phyloP scores from a whole-genome alignment of 1,140 invertebrate genomes.

The Ooceraea biroi region DNA sequence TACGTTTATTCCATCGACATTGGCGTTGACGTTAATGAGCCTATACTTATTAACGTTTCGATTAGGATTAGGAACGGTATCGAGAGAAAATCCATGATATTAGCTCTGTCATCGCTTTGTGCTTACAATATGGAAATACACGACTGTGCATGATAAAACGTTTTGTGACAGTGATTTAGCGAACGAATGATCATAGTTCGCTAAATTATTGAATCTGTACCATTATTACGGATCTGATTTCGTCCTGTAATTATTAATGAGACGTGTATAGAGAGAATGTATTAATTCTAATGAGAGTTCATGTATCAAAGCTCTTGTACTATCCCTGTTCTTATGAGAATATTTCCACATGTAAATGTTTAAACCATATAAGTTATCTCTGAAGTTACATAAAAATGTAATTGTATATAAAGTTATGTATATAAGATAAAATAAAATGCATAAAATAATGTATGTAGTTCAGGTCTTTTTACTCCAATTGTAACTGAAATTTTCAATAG shows the following conservation, averaged over 20 bases:
- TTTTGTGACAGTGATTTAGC: slow-evolving; percentile 11
- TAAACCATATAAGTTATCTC: not conserved
- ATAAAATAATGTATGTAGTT: too few species aligned
- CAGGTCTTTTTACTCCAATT: not conserved
- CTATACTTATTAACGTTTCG: slow-evolving; percentile 37
- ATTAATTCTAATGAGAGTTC: slow-evolving; percentile 28
- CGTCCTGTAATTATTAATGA: slow-evolving; percentile 42
- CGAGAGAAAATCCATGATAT: slow-evolving; percentile 10
- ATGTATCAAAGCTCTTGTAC: slow-evolving; percentile 11
- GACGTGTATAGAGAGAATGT: slow-evolving; percentile 18
- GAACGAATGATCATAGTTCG: slow-evolving; percentile 4
- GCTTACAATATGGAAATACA: slow-evolving; percentile 42
- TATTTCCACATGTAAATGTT: not conserved
- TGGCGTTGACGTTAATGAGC: slow-evolving; percentile 39
- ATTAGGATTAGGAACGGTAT: slow-evolving; percentile 43
- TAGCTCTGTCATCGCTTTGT: slow-evolving; percentile 40
- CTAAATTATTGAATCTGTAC: slow-evolving; percentile 50
- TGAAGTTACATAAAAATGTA: not conserved
- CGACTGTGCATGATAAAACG: not conserved
- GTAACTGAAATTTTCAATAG: not conserved
- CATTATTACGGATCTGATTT: slow-evolving; percentile 48
- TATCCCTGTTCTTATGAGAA: slow-evolving; percentile 1
- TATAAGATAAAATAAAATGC: too few species aligned
- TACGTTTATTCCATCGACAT: slow-evolving; percentile 24
- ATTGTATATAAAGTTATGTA: too few species aligned